Conservation (phyloP, 2,888 invertebrate genomes). For the Orchesella flavescens region DNA sequence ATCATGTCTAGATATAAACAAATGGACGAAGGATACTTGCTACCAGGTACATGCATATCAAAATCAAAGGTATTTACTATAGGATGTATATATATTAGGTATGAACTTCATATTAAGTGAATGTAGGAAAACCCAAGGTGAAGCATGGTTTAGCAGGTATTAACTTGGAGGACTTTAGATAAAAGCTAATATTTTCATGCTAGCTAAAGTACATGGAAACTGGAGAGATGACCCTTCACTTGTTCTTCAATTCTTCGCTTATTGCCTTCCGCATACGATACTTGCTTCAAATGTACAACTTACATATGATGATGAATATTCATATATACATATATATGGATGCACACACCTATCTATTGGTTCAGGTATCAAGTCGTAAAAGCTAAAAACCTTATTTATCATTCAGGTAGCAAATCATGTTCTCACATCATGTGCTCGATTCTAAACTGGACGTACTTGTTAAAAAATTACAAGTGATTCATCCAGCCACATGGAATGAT, state of each 20-base stretch:
- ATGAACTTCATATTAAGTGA: neutral
- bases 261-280: constrained; percentile 31
- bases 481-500: constrained; percentile 21
- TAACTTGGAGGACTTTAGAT: constrained; percentile 17
- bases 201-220: neutral
- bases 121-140: constrained; percentile 1
- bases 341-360: neutral
- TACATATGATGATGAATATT: neutral
- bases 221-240: constrained; percentile 52
- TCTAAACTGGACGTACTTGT: constrained; percentile 44
- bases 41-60: neutral
- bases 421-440: constrained; percentile 48
- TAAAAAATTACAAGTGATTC: constrained; percentile 20
- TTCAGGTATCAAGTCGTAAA: constrained; percentile 2
- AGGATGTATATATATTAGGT: neutral
- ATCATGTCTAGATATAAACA: neutral
- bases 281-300: neutral
- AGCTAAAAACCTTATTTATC: constrained; percentile 21
- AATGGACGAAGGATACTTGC: neutral
- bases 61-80: neutral
- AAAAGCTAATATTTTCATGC: neutral
- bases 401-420: constrained; percentile 30
- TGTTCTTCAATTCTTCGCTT: constrained; percentile 20
- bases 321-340: too few relatives aligned
- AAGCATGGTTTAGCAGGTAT: constrained; percentile 12